Base-by-base conservation (phyloP, 2,888 invertebrate genomes). In the Metacarcinus magister region DNA sequence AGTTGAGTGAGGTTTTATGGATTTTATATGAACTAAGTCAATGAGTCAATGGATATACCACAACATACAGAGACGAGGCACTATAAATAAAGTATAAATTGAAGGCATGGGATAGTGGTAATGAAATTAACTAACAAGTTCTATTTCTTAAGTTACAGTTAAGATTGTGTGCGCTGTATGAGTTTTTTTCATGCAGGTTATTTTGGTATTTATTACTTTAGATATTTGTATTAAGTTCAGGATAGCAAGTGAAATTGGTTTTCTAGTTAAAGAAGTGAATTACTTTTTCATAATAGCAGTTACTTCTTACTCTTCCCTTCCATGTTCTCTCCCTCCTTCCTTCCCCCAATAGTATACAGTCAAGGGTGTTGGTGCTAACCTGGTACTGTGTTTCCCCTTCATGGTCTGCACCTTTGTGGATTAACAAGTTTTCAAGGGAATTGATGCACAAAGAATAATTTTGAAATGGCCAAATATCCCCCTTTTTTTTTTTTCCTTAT, bases 31-130 rank as follows among this genome's bases (percentile, higher is more conserved):
- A 75, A 28, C 8, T 75, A 75, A 10, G 10, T 8, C 4, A 28
- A 28, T 75, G 5, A 75, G 28, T 75, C 75, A 75, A 3, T 75
- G n/a, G 75, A 8, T 28, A 75, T 75, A n/a, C 75, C 87, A 87
- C 87, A 87, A 32, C 39, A 87, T 28, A 75, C 28, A 87, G 39
- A 87, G 2, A 87, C 4, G 2, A 87, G 82, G 32, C 32, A 32
- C 10, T n/a, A 32, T 87, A 13, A 87, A 87, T 16, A 32, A 87
- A 19, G 39, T 87, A 87, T 87, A 39, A 87, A 32, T 39, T 87
- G 39, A 87, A 87, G 87, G 87, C 87, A 87, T 87, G 87, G 87
- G 87, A 46, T 91, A 91, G 10, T 91, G 46, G 46, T 46, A 91
- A 46, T 91, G 39, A n/a, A 46, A 89, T 89, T 16, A 32, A 91